Conservation (phyloP, 2,888 invertebrate species). For the Cheilosia grossa region DNA sequence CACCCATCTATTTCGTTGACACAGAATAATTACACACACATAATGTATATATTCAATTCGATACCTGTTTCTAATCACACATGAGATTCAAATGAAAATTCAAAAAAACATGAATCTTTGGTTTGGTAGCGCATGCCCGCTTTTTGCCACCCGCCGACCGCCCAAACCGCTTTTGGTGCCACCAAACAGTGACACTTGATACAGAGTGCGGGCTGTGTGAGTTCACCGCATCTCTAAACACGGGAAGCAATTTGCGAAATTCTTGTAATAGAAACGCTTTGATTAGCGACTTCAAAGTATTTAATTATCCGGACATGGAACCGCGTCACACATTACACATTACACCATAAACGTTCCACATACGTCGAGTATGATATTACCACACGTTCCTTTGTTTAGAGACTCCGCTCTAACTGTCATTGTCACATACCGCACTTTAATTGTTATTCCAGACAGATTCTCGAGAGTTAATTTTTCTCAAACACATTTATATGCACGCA, state of each 20-base stretch:
- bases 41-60: not conserved
- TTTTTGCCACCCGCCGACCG: not conserved
- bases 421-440: slow-evolving; percentile 13
- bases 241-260: not conserved
- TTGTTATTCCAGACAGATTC: slow-evolving; percentile 40
- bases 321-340: not conserved
- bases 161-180: not conserved
- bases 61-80: slow-evolving; percentile 20
- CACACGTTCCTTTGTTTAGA: not conserved
- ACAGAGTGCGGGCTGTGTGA: not conserved
- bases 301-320: too few species aligned
- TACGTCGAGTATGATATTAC: too few species aligned
- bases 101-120: not conserved
- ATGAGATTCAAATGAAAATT: not conserved
- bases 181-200: slow-evolving; percentile 1
- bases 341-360: not conserved
- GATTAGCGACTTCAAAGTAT: too few species aligned
- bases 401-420: slow-evolving; percentile 19
- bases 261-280: too few species aligned
- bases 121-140: slow-evolving; percentile 4
- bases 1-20: not conserved
- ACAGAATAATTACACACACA: not conserved
- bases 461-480: slow-evolving; percentile 27
- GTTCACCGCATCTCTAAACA: too few species aligned
- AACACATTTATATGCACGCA: not conserved